These are phyloP conservation scores for Aphaenogaster ashmeadi DNA, from an alignment of 1,140 invertebrate species.

Conservation along the genomic window DNA sequence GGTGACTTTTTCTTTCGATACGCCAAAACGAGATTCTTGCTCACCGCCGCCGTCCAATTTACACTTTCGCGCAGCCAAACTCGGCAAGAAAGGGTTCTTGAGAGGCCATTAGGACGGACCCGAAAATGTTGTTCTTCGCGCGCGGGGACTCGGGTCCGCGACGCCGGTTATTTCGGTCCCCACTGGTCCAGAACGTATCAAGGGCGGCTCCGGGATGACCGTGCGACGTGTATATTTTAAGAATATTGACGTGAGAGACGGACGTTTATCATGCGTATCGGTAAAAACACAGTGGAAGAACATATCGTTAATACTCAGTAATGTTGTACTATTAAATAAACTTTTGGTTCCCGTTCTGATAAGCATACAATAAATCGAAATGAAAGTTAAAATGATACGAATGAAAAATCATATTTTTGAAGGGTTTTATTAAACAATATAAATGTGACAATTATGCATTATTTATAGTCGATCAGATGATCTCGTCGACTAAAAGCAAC, in stretches of 20 bases:
- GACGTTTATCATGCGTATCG: not conserved
- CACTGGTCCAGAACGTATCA: constrained; percentile 50
- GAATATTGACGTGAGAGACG: not conserved
- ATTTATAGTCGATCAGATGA: not conserved
- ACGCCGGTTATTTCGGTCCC: constrained; percentile 54
- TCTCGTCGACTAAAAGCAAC: not conserved
- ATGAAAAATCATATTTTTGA: not conserved
- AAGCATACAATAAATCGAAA: not conserved
- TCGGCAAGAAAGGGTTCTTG: constrained; percentile 44
- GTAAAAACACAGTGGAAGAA: not conserved
- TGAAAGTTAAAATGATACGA: not conserved
- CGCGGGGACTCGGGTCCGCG: not conserved
- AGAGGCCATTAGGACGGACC: constrained; percentile 41
- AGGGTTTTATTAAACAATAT: not conserved
- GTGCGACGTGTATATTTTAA: constrained; percentile 22
- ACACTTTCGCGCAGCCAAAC: constrained; percentile 48
- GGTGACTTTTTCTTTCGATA: not conserved
- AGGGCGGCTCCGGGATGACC: constrained; percentile 36
- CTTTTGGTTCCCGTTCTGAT: not conserved
- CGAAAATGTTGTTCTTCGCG: constrained; percentile 65
- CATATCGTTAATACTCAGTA: not conserved
- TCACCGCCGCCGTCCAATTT: constrained; percentile 45
- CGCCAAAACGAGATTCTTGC: not conserved
- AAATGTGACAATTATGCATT: not conserved
- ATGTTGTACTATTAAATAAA: not conserved